Evolutionary conservation across 35 echinoderm and acorn worm species (phyloP), one percentile per base, ranked within the genome.

Genomic region (Ophioderma brevispina): DNA sequence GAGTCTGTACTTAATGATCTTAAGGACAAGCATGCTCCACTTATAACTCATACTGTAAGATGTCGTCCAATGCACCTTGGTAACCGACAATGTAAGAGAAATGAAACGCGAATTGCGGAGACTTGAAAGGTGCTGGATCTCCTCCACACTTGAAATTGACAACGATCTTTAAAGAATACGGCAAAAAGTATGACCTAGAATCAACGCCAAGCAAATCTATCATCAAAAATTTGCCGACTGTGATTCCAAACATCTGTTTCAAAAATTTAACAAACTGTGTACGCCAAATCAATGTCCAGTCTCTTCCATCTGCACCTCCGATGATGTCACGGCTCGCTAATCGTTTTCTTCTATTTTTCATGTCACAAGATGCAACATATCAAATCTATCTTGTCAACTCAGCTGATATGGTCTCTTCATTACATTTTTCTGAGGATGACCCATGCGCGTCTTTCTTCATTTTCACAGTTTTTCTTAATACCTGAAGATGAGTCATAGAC

Each of bases 61-160:
- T 84, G 86, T 36, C 64, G 92, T 56, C 82, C 92, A 33, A 94
- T 94, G 80, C 92, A 56, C 81, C 87, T 4, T 94, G 87, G 87
- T 94, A 79, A 21, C 33, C 55, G 84, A 92, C 87, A 39, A 85
- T 31, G 87, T 80, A 35, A 78, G 92, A 10, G 37, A 76, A 75
- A 37, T 80, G 33, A 90, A 90, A 81, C 35, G 34, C 33, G 75
- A 91, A 0, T 49, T 78, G 13, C 64, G 81, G 28, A 36, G 80
- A 31, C 40, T 82, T 52, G 80, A 91, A 78, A 82, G 81, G 31
- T 14, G 38, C 1, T 40, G 80, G 70, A 70, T 35, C 18, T 63
- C 80, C 0, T 31, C 43, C 1, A 84, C 41, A 77, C 81, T 84
- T 25, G 89, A 84, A 50, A 42, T 84, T 32, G 80, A 84, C 30